A percentile compares a stretch with the other conserved stretches of the same genome.
Evolutionary conservation across 2,888 invertebrate species (phyloP).

Genomic region (Leucoptera coffeella): DNA sequence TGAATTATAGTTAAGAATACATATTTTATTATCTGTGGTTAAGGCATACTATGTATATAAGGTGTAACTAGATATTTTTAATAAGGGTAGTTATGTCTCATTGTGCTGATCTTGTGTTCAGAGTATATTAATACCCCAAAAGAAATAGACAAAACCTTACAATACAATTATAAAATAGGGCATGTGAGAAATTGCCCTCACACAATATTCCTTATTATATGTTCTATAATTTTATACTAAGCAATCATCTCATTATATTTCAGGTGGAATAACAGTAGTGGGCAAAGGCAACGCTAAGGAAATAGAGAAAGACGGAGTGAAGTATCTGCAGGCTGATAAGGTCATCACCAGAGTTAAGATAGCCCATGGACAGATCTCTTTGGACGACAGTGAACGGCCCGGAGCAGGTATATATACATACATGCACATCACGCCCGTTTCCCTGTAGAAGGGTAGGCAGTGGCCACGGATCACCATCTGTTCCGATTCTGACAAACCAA

Average conservation of each 20-base stretch:
- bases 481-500: too few species aligned
- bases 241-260: slow-evolving; percentile 1
- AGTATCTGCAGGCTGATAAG: slow-evolving; percentile 57
- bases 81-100: too few species aligned
- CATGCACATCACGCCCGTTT: too few species aligned
- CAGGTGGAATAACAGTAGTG: slow-evolving; percentile 55
- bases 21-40: too few species aligned
- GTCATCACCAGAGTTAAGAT: slow-evolving; percentile 55
- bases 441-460: too few species aligned
- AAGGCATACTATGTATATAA: too few species aligned
- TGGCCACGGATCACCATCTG: too few species aligned
- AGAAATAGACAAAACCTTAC: not conserved
- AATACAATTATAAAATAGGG: not conserved
- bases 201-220: not conserved
- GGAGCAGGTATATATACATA: slow-evolving; percentile 35
- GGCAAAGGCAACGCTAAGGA: slow-evolving; percentile 55
- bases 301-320: slow-evolving; percentile 50
- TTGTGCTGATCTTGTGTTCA: too few species aligned
- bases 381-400: slow-evolving; percentile 50
- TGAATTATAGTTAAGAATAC: too few species aligned
- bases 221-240: not conserved
- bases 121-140: not conserved
- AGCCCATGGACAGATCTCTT: slow-evolving; percentile 53
- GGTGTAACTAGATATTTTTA: too few species aligned
- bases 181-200: not conserved